Percentiles rank a stretch among this genome's conserved stretches.
phyloP scores from a whole-genome alignment of 2,113 vertebrate genomes.

The Nesoenas mayeri region DNA sequence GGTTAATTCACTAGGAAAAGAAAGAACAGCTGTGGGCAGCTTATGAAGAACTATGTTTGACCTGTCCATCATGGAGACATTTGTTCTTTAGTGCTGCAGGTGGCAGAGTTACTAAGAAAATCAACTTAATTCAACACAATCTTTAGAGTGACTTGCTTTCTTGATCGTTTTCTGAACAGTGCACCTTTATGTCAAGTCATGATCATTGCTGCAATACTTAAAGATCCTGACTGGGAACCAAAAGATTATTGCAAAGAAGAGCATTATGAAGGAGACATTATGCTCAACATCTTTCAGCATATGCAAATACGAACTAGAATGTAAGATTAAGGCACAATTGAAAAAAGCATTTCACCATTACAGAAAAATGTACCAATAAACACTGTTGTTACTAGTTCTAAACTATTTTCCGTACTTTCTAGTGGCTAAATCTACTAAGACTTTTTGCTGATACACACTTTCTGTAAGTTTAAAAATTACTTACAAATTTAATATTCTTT shows the following conservation, averaged over 20 bases:
- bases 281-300: constrained; percentile 9
- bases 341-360: neutral
- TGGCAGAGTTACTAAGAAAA: constrained; percentile 61
- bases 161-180: constrained; percentile 39
- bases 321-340: neutral
- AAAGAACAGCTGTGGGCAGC: constrained; percentile 59
- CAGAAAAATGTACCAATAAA: neutral
- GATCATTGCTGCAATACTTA: neutral
- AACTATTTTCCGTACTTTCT: neutral
- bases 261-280: constrained; percentile 10
- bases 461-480: neutral
- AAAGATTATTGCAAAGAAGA: constrained; percentile 9
- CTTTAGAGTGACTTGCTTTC: constrained; percentile 31
- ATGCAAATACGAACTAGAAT: constrained; percentile 20
- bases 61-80: constrained; percentile 57
- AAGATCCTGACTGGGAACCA: constrained; percentile 10
- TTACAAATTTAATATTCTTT: neutral
- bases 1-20: constrained; percentile 58
- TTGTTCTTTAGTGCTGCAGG: constrained; percentile 60
- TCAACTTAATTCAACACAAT: constrained; percentile 35
- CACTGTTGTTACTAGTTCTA: neutral
- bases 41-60: constrained; percentile 59
- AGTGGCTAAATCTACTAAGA: neutral
- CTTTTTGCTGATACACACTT: neutral
- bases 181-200: constrained; percentile 30